Conservation (phyloP, 2,888 invertebrate species). For the Cyclophora punctaria region DNA sequence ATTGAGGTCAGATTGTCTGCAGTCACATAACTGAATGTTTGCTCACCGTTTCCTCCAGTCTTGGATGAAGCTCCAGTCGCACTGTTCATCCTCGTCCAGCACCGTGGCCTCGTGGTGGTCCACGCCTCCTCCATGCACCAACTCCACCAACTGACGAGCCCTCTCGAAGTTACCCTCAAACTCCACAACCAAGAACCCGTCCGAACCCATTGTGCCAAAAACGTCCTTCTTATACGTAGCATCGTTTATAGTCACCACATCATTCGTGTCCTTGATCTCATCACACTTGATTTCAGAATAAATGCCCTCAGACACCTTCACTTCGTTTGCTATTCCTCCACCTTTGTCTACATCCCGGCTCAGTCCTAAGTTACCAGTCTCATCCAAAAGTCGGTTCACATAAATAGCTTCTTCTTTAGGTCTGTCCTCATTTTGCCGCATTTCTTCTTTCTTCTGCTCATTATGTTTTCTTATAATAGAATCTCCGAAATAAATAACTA, state of each 20-base stretch:
- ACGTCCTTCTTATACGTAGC: slow-evolving; percentile 62
- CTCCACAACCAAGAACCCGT: slow-evolving; percentile 77
- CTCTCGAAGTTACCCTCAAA: slow-evolving; percentile 77
- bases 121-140: slow-evolving; percentile 58
- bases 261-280: slow-evolving; percentile 32
- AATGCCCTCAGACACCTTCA: slow-evolving; percentile 59
- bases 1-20: slow-evolving; percentile 39
- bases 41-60: slow-evolving; percentile 81
- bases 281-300: slow-evolving; percentile 60
- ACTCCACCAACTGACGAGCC: slow-evolving; percentile 77
- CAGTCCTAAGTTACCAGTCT: slow-evolving; percentile 47
- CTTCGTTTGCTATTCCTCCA: slow-evolving; percentile 46
- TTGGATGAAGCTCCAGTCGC: slow-evolving; percentile 85
- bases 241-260: slow-evolving; percentile 50
- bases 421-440: slow-evolving; percentile 33
- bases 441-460: slow-evolving; percentile 61
- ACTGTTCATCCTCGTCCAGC: slow-evolving; percentile 68
- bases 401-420: slow-evolving; percentile 61
- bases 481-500: slow-evolving; percentile 84
- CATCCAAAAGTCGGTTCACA: slow-evolving; percentile 53
- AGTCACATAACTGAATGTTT: slow-evolving; percentile 25
- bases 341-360: slow-evolving; percentile 50
- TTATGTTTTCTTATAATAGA: slow-evolving; percentile 73
- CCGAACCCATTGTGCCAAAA: slow-evolving; percentile 55
- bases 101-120: slow-evolving; percentile 65